Evolutionary conservation across 2,888 invertebrate species (phyloP).

Genomic region (Biston stratarius): DNA sequence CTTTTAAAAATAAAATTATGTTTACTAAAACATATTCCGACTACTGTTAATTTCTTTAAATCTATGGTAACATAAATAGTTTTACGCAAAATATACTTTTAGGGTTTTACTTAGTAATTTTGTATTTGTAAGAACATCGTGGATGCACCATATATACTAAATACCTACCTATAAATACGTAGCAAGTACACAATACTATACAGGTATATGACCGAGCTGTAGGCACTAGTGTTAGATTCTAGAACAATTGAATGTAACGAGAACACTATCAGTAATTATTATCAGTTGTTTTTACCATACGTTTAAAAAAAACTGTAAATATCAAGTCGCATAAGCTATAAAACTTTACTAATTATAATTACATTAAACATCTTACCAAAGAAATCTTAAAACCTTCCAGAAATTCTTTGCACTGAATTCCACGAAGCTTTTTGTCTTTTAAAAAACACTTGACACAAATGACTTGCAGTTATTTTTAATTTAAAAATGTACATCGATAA

Average conservation of each 20-base stretch:
- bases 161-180: not conserved
- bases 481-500: not conserved
- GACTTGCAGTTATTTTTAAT: not conserved
- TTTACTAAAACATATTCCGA: no score
- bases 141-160: no score
- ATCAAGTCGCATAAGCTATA: not conserved
- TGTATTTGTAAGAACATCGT: no score
- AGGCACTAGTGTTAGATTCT: slow-evolving; percentile 27
- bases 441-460: not conserved
- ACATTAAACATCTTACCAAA: slow-evolving; percentile 1
- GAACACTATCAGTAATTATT: slow-evolving; percentile 29
- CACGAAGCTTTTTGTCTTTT: not conserved
- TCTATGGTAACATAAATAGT: no score
- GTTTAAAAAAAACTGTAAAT: not conserved
- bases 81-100: no score
- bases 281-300: slow-evolving; percentile 16
- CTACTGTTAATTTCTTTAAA: no score
- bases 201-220: not conserved
- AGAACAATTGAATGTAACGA: slow-evolving; percentile 37
- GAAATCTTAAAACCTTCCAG: not conserved
- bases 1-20: no score
- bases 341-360: not conserved
- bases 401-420: not conserved
- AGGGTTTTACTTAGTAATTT: no score
- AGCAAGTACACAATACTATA: not conserved